A percentile compares a stretch with the other conserved stretches of the same genome.
These are phyloP conservation scores for Carettochelys insculpta DNA, from an alignment of 2,113 vertebrate species.

Conservation along the genomic window DNA sequence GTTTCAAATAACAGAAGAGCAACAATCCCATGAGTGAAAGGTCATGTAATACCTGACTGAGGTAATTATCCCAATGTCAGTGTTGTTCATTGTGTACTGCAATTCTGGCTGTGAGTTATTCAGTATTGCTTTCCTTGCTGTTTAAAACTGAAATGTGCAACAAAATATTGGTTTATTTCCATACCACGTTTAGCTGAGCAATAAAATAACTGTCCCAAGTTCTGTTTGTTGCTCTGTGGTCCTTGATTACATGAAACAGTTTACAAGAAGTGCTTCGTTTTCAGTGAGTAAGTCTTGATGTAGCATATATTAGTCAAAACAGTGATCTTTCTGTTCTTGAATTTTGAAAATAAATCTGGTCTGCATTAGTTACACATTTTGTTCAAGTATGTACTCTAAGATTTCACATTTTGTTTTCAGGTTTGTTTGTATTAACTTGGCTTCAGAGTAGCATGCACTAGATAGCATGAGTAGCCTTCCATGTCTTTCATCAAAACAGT, in stretches of 20 bases:
- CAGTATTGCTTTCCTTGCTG: no score
- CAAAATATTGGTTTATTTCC: background rate
- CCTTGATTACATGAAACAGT: background rate
- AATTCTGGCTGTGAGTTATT: background rate
- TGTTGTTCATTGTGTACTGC: background rate
- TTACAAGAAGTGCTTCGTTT: background rate
- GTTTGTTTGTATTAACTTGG: background rate
- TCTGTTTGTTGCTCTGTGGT: background rate
- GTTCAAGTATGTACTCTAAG: background rate
- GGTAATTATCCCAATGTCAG: background rate
- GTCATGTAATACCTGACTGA: background rate
- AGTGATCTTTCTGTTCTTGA: background rate
- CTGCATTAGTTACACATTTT: background rate
- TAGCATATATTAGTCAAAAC: background rate
- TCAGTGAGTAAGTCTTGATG: background rate
- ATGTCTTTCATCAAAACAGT: constrained; percentile 11
- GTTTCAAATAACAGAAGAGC: background rate
- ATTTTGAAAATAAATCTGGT: background rate
- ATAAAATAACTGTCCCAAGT: background rate
- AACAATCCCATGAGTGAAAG: background rate
- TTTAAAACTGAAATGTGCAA: background rate
- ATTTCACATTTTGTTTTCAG: background rate
- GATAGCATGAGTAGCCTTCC: background rate
- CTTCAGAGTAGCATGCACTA: background rate
- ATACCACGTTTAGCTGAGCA: fast-evolving